Percentiles rank a stretch among this genome's conserved stretches.
phyloP scores from a whole-genome alignment of 2,797 vertebrate species.

The Sebastes umbrosus region DNA sequence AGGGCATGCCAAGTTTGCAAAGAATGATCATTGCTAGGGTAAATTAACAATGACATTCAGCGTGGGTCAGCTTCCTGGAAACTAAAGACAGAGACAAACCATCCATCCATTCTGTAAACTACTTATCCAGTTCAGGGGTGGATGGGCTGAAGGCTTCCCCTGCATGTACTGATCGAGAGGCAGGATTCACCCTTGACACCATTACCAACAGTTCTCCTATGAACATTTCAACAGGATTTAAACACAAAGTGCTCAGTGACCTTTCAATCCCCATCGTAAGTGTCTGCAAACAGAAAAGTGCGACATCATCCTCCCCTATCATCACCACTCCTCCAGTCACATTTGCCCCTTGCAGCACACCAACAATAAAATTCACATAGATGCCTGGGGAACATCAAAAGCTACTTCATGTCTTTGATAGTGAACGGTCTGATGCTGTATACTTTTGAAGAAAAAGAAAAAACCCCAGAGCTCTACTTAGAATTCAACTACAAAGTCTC shows the following conservation, averaged over 20 bases:
- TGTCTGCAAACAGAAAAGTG: not conserved
- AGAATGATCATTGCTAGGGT: constrained; percentile 8
- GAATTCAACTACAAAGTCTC: constrained; percentile 34
- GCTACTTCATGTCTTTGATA: constrained; percentile 38
- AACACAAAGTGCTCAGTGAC: not conserved
- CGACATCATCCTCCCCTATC: not conserved
- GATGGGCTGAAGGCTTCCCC: not conserved
- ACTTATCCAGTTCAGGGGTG: not conserved
- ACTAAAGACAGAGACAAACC: constrained; percentile 6
- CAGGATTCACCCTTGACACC: not conserved
- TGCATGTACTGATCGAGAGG: not conserved
- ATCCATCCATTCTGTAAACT: not conserved
- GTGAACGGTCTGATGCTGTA: constrained; percentile 24
- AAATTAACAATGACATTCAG: constrained; percentile 35
- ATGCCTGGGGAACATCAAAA: constrained; percentile 45
- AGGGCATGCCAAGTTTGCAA: constrained; percentile 14
- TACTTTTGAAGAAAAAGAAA: constrained; percentile 5
- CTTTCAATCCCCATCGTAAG: not conserved
- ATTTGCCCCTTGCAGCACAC: constrained; percentile 4
- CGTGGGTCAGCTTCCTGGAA: constrained; percentile 31
- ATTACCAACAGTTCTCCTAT: not conserved
- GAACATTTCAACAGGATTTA: not conserved
- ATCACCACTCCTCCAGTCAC: not conserved
- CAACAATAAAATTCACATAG: constrained; percentile 28
- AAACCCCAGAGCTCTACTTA: constrained; percentile 1